phyloP scores from a whole-genome alignment of 2,888 invertebrate genomes.

The Noctuana brunneofusca region DNA sequence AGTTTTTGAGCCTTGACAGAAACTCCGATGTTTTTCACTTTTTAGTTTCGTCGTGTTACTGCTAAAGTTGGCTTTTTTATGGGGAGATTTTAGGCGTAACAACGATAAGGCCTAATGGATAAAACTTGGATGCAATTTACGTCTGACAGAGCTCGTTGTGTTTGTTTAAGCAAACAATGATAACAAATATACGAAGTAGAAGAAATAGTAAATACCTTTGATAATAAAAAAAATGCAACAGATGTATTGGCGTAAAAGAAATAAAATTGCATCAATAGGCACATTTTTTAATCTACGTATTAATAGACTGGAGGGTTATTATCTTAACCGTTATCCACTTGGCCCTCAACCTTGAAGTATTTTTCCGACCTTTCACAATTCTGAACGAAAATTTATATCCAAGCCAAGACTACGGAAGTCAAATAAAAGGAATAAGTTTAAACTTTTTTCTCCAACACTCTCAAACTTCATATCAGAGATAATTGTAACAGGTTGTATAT shows the following conservation, averaged over 20 bases:
- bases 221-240: background rate
- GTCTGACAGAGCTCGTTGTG: slow-evolving; percentile 14
- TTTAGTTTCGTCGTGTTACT: slow-evolving; percentile 28
- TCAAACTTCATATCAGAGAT: background rate
- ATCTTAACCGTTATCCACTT: slow-evolving; percentile 33
- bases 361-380: slow-evolving; percentile 32
- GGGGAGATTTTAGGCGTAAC: slow-evolving; percentile 30
- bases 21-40: slow-evolving; percentile 34
- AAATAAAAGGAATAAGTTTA: slow-evolving; percentile 21
- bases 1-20: slow-evolving; percentile 37
- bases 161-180: slow-evolving; percentile 10
- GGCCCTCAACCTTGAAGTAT: slow-evolving; percentile 25
- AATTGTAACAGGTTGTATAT: background rate
- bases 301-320: slow-evolving; percentile 32
- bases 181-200: background rate
- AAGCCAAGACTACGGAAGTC: slow-evolving; percentile 18
- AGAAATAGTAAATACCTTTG: background rate
- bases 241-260: background rate
- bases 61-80: slow-evolving; percentile 32
- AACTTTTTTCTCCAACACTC: slow-evolving; percentile 14
- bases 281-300: slow-evolving; percentile 20
- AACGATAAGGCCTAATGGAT: slow-evolving; percentile 31
- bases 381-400: slow-evolving; percentile 26
- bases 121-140: slow-evolving; percentile 25
- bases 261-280: slow-evolving; percentile 11